Base-by-base conservation (phyloP, 53 echinoderm and acorn worm species). In the Temnopleurus reevesii region DNA sequence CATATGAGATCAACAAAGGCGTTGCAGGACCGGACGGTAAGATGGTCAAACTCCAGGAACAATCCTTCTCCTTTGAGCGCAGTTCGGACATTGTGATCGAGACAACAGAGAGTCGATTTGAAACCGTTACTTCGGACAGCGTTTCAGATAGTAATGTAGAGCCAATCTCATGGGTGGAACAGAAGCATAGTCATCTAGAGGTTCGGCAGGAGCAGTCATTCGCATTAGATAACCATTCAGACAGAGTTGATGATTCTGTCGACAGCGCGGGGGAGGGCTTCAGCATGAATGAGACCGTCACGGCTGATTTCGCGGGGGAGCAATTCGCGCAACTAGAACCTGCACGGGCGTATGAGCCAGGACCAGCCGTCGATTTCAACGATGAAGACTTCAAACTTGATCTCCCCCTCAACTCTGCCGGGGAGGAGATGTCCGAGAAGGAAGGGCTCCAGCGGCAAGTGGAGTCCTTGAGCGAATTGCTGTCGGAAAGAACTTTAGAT, bases 1-100 rank as follows among this genome's bases (percentile, higher is more conserved):
- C 88, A 13, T 87, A 87, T 35, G 88, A 87, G 53, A 87, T 87
- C 71, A 87, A 53, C 88, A 87, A 66, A 6, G 88, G 88, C 4
- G 30, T 34, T 12, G 71, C 71, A 15, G 88, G 88, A 31, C 88
- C 88, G 2, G 88, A 87, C 12, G 88, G 88, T 12, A 87, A 45
- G 21, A 87, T 87, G 46, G 36, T 49, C 2, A 87, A 66, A 66
- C 71, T 87, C 4, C 71, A 66, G 88, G 88, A 87, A 66, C 88
- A 87, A 53, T 87, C 88, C 8, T 49, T 87, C 31, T 45, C 88
- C 18, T 87, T 66, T 28, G 88, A 87, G 24, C 66, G 31, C 17
- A 28, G 35, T 27, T 47, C 88, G 7, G 88, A 86, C 28, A 60
- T 60, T 27, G 27, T 61, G 12, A 27, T 49, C 31, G 56, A 83